These are phyloP conservation scores for Maconellicoccus hirsutus DNA, from an alignment of 1,140 invertebrate genomes.

Conservation along the genomic window DNA sequence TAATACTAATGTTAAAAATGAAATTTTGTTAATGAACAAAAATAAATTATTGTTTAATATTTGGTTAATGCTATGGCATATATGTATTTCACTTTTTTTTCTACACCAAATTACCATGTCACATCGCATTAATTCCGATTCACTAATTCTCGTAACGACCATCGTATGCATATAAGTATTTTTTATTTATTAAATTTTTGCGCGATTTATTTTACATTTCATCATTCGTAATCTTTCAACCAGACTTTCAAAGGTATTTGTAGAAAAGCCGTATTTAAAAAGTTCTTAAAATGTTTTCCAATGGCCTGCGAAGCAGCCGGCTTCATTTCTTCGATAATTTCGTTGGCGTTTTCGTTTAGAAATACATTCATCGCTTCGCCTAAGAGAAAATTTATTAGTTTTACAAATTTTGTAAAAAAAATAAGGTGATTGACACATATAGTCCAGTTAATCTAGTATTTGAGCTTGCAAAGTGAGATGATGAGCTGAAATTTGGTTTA, in stretches of 20 bases:
- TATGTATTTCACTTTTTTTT: background rate
- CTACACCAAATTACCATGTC: background rate
- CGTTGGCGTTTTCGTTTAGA: constrained; percentile 68
- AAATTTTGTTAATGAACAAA: background rate
- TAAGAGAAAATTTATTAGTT: constrained; percentile 32
- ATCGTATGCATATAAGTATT: background rate
- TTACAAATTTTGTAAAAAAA: no score
- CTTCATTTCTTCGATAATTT: constrained; percentile 71
- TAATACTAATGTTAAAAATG: no score
- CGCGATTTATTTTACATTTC: background rate
- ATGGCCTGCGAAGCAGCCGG: constrained; percentile 61
- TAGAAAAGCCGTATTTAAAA: constrained; percentile 62
- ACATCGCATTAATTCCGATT: background rate
- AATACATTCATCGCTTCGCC: constrained; percentile 72
- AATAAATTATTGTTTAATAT: background rate
- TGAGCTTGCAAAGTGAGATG: no score
- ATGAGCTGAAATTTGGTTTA: no score
- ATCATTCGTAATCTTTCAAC: constrained; percentile 40
- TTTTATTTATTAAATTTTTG: background rate
- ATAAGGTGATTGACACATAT: no score
- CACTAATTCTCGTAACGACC: background rate
- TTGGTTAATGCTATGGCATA: background rate
- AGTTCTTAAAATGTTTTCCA: constrained; percentile 60
- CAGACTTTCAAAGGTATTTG: constrained; percentile 64
- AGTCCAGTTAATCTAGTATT: no score